Evolutionary conservation across 2,113 vertebrate species (phyloP).

Genomic region (Brevimyrus niger): DNA sequence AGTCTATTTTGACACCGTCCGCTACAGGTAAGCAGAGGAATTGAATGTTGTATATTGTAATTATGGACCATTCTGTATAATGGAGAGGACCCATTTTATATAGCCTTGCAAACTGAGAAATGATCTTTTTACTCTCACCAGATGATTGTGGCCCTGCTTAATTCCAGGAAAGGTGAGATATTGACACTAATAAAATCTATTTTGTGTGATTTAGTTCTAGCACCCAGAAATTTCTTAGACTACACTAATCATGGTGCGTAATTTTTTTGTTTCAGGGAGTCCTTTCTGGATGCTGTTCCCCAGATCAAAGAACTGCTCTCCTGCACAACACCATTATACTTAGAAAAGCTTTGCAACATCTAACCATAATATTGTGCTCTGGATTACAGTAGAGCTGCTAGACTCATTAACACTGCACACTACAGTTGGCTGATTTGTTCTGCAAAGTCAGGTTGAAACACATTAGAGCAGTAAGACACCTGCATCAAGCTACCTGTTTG

Average conservation of each 20-base stretch:
- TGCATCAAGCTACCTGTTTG: neutral
- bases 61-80: neutral
- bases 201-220: neutral
- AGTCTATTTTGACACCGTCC: slow-evolving; percentile 55
- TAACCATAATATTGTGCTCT: neutral
- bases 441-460: neutral
- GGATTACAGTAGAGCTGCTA: neutral
- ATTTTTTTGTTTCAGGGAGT: neutral
- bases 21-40: slow-evolving; percentile 39
- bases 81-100: neutral
- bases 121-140: neutral
- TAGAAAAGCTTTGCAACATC: neutral
- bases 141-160: slow-evolving; percentile 19
- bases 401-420: neutral
- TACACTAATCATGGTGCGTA: neutral
- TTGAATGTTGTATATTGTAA: neutral
- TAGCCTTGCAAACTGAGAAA: neutral
- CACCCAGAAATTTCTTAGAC: neutral
- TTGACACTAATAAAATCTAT: neutral
- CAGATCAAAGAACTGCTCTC: neutral
- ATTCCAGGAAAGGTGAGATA: neutral
- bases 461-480: neutral
- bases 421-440: neutral
- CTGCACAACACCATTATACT: neutral
- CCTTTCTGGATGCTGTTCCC: neutral